These are phyloP conservation scores for Balaeniceps rex DNA, from an alignment of 2,113 vertebrate genomes.

Conservation along the genomic window DNA sequence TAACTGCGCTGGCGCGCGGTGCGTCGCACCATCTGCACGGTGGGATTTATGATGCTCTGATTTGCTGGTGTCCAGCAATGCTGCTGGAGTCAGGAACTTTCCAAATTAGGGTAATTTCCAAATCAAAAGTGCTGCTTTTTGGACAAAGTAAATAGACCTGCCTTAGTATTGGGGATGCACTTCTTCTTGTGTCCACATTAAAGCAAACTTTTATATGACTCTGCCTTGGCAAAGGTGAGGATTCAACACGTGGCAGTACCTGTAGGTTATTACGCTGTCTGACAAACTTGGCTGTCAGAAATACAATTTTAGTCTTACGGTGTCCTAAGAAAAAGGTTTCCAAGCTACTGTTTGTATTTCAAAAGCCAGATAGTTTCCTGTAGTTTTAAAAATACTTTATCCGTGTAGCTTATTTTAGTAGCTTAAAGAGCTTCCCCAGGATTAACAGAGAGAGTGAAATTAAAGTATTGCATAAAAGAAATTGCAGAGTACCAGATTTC, in stretches of 20 bases:
- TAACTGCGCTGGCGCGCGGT: accelerated
- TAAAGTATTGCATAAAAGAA: neutral
- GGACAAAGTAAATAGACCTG: neutral
- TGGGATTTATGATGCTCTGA: neutral
- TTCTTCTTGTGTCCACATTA: neutral
- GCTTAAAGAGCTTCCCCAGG: neutral
- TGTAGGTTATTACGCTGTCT: neutral
- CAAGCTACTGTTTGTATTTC: neutral
- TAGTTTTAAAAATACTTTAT: neutral
- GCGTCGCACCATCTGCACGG: neutral
- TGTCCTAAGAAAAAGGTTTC: neutral
- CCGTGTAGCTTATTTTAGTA: neutral
- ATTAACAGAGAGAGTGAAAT: neutral
- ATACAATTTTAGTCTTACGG: neutral
- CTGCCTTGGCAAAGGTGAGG: neutral
- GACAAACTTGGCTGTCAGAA: neutral
- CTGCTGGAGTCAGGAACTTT: neutral
- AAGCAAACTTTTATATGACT: neutral
- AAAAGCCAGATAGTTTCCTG: neutral
- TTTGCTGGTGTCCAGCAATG: neutral
- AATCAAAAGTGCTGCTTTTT: neutral
- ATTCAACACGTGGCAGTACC: neutral
- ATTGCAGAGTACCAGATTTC: neutral
- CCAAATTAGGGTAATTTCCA: neutral
- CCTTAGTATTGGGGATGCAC: accelerated